These are phyloP conservation scores for Sebastes trivittatus DNA, from an alignment of 2,797 vertebrate species.

Conservation along the genomic window DNA sequence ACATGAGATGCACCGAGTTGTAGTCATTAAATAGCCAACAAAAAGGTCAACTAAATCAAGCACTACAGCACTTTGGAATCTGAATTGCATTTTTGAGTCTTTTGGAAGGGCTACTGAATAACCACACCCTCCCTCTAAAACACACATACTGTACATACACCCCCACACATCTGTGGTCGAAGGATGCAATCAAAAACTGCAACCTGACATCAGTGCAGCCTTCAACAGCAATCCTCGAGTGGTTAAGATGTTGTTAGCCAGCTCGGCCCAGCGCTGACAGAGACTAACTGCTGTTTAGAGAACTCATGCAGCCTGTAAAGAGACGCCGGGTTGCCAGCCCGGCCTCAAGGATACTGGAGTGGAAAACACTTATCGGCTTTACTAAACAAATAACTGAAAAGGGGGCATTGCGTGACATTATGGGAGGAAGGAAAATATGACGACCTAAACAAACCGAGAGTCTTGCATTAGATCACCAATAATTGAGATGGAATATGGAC, in stretches of 20 bases:
- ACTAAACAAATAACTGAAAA: constrained; percentile 55
- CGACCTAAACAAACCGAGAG: constrained; percentile 33
- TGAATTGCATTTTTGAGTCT: constrained; percentile 2
- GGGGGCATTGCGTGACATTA: constrained; percentile 36
- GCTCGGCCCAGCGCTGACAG: constrained; percentile 43
- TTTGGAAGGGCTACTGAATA: constrained; percentile 35
- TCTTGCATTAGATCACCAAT: constrained; percentile 37
- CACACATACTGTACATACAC: constrained; percentile 7
- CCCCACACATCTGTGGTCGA: constrained; percentile 24
- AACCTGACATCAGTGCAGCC: constrained; percentile 51
- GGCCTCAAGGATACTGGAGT: constrained; percentile 36
- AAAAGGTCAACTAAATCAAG: constrained; percentile 25
- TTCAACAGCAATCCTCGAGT: constrained; percentile 34
- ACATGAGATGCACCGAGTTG: constrained; percentile 1
- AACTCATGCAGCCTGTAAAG: constrained; percentile 36
- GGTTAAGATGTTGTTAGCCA: constrained; percentile 50
- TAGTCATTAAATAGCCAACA: constrained; percentile 16
- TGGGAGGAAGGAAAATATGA: constrained; percentile 46
- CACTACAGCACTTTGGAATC: not conserved
- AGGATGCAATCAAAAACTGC: constrained; percentile 45
- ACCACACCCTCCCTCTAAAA: constrained; percentile 2
- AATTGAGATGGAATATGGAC: constrained; percentile 40
- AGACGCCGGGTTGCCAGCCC: constrained; percentile 32
- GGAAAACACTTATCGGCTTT: constrained; percentile 59
- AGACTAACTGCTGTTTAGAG: constrained; percentile 62